Evolutionary conservation across 2,113 vertebrate genomes (phyloP).

Genomic region (Vanacampus margaritifer): DNA sequence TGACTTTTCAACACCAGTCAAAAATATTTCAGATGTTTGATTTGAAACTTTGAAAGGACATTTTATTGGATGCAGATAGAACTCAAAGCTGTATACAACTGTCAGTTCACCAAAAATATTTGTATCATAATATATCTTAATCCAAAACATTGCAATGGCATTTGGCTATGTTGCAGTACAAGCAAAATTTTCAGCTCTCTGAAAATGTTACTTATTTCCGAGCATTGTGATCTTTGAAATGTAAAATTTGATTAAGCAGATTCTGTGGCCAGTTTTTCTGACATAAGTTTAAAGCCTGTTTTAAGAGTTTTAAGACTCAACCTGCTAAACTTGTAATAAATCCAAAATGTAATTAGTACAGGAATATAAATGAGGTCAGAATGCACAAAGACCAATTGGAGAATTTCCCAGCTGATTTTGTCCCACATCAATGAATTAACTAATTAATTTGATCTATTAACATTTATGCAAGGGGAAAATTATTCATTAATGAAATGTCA

Average conservation of each 20-base stretch:
- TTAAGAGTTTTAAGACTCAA: neutral
- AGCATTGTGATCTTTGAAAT: neutral
- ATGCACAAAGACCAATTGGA: conserved; percentile 42
- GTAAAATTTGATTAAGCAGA: neutral
- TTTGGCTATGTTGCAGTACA: neutral
- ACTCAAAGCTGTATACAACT: neutral
- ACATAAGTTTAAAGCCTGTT: conserved; percentile 25
- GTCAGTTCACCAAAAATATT: neutral
- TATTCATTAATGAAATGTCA: conserved; percentile 75
- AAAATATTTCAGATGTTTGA: neutral
- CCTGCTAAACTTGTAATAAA: conserved; percentile 19
- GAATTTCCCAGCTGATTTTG: conserved; percentile 67
- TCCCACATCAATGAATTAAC: conserved; percentile 71
- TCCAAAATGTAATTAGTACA: conserved; percentile 54
- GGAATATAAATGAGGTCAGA: conserved; percentile 48
- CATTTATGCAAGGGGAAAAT: conserved; percentile 72
- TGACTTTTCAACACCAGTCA: conserved; percentile 4
- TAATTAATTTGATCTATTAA: conserved; percentile 76
- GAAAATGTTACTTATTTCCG: neutral
- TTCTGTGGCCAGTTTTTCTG: neutral
- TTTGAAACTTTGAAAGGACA: neutral
- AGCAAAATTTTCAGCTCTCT: neutral
- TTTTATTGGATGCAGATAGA: neutral
- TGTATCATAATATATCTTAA: neutral
- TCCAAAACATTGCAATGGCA: no score